Evolutionary conservation across 2,113 vertebrate genomes (phyloP).

Genomic region (Progne subis): DNA sequence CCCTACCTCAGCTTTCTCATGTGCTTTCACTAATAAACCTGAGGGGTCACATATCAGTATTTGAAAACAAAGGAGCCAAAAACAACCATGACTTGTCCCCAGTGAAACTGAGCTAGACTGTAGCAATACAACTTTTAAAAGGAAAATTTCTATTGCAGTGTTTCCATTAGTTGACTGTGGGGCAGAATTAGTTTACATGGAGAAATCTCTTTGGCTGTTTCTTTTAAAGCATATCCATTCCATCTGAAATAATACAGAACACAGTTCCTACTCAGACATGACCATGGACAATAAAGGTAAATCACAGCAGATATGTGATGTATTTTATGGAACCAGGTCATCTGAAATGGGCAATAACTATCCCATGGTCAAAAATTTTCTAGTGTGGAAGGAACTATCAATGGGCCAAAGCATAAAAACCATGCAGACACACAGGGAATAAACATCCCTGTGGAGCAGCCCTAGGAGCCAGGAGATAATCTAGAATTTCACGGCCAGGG

Average conservation of each 20-base stretch:
- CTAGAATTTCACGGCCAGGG: neutral
- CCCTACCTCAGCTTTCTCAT: neutral
- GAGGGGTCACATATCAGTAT: neutral
- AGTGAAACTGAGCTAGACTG: neutral
- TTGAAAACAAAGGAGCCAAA: neutral
- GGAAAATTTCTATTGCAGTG: neutral
- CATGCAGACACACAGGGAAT: neutral
- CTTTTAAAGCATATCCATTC: neutral
- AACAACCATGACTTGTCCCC: fast-evolving
- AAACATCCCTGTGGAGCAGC: neutral
- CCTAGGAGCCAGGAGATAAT: neutral
- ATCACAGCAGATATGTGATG: neutral
- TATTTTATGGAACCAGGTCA: neutral
- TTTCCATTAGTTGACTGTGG: neutral
- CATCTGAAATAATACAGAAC: neutral
- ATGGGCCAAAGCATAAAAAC: neutral
- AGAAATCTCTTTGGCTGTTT: neutral
- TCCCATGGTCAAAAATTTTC: neutral
- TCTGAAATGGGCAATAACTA: neutral
- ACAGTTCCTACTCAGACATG: neutral
- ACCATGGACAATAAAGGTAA: neutral
- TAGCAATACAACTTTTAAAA: neutral
- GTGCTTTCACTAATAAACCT: neutral
- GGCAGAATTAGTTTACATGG: neutral
- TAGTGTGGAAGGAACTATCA: neutral